Evolutionary conservation across 2,113 vertebrate species (phyloP), one percentile per base, ranked within the genome.

Genomic region (Bucco capensis): DNA sequence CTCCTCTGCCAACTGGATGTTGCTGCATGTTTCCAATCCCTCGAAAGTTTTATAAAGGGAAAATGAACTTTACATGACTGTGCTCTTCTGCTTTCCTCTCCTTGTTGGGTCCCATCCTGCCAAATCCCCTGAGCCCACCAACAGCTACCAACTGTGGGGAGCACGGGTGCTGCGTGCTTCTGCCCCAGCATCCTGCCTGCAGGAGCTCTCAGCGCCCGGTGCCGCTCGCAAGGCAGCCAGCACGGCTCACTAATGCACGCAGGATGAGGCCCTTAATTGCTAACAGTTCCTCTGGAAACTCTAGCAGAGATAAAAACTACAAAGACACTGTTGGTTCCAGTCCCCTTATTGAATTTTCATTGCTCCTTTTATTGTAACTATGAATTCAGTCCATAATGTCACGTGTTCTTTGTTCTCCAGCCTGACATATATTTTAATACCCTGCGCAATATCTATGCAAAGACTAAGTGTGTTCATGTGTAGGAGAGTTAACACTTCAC

Each of bases 261-360:
- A 88, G 93, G 92, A 95, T 88, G 88, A 64, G 91, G 88, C 92
- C 92, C 83, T 83, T 96, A 96, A 96, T 96, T 83, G 90, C 92
- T 91, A 92, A 84, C 96, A 96, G 96, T 44, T 94, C 84, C 88
- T 89, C 95, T 91, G 73, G 94, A 94, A 95, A 94, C 88, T 83
- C 84, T 58, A 66, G 75, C 91, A 62, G 74, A 96, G 96, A 96
- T 94, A 94, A 95, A 96, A 96, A 93, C 83, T 93, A 93, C 91
- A 94, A 95, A 95, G 91, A 94, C 93, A 27, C 79, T 83, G 83
- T 53, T 89, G 89, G 91, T 95, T 95, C 91, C 95, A 92, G 88
- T 88, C 86, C 72, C 58, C 91, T 95, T 92, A 92, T 92, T 94
- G 94, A 96, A 96, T 93, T 95, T 94, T 96, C 91, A 96, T 92